Evolutionary conservation across 2,797 vertebrate genomes (phyloP).

Genomic region (Myotis daubentonii): DNA sequence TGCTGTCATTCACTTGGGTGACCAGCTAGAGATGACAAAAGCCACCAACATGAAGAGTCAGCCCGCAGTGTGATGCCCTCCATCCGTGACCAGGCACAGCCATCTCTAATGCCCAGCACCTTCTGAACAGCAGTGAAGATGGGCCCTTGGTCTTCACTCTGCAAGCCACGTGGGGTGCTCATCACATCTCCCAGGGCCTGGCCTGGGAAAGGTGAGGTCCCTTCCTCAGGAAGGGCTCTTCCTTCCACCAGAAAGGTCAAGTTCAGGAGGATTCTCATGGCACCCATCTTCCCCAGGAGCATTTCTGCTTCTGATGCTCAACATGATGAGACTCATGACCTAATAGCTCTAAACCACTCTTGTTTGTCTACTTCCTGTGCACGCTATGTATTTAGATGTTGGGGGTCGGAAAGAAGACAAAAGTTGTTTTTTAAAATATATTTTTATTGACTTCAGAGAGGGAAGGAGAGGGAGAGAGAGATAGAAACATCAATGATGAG

Average conservation of each 20-base stretch:
- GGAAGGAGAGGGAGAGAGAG: no score
- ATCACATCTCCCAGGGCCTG: not conserved
- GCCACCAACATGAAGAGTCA: not conserved
- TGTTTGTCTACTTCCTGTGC: not conserved
- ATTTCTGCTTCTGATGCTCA: not conserved
- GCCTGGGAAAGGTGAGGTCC: not conserved
- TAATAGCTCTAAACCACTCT: not conserved
- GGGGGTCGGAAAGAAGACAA: no score
- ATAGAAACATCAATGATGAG: no score
- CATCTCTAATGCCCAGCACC: not conserved
- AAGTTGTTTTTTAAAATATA: not conserved
- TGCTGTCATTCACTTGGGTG: not conserved
- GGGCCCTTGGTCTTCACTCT: not conserved
- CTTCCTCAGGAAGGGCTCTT: not conserved
- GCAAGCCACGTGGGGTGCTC: no score
- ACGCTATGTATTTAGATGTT: not conserved
- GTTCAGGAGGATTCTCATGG: not conserved
- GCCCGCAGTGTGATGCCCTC: not conserved
- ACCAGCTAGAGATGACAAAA: not conserved
- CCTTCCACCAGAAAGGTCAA: not conserved
- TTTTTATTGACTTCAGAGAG: no score
- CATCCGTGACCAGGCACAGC: not conserved
- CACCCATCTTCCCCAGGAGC: rapidly evolving
- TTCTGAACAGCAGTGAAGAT: rapidly evolving
- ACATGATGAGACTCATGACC: not conserved